Conservation (phyloP, 2,888 invertebrate genomes). For the Euzophera pinguis region DNA sequence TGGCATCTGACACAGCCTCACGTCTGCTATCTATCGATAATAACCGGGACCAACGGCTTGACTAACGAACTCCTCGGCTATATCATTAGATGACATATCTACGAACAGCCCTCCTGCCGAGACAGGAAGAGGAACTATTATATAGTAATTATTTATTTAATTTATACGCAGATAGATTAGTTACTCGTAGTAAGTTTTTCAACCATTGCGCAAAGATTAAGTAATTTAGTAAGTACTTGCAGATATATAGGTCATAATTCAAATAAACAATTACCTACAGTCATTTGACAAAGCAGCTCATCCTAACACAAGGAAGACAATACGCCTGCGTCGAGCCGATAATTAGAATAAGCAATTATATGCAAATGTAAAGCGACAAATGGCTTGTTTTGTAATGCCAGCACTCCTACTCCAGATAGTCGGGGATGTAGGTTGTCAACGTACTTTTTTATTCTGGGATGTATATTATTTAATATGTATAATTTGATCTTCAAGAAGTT, state of each 20-base stretch:
- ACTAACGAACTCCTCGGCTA: no score
- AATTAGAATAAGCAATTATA: constrained; percentile 73
- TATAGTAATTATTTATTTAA: no score
- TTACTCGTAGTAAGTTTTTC: no score
- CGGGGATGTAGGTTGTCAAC: background rate
- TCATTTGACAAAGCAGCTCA: constrained; percentile 13
- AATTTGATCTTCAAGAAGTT: background rate
- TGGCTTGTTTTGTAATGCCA: constrained; percentile 64
- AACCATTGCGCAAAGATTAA: no score
- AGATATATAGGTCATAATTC: constrained; percentile 8
- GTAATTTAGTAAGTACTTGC: background rate
- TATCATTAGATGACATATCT: no score
- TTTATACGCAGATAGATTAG: no score
- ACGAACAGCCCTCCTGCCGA: no score
- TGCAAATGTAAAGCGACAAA: constrained; percentile 63
- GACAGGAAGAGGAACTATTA: no score
- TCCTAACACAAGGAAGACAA: constrained; percentile 28
- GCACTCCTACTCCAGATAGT: constrained; percentile 54
- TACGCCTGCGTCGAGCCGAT: constrained; percentile 35
- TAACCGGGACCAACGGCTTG: no score
- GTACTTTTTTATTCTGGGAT: background rate
- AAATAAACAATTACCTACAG: background rate
- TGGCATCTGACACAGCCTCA: no score
- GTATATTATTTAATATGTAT: background rate
- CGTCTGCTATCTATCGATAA: no score